Evolutionary conservation across 1,140 invertebrate genomes (phyloP).

Genomic region (Meloidogyne floridensis): DNA sequence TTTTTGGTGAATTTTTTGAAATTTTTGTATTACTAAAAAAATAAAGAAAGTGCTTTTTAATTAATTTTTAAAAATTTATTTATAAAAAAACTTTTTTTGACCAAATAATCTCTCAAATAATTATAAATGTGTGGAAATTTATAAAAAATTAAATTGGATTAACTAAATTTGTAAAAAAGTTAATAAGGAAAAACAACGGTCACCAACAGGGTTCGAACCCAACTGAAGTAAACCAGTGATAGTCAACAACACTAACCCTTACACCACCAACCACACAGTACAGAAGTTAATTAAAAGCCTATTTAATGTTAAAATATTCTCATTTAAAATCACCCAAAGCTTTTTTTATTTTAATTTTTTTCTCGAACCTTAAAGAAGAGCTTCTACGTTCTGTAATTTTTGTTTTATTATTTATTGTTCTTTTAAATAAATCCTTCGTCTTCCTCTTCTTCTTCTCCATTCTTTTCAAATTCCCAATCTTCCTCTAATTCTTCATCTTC

Average conservation of each 20-base stretch:
- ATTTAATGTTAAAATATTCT: too few species aligned
- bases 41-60: too few species aligned
- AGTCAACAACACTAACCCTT: too few species aligned
- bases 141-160: too few species aligned
- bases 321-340: neutral
- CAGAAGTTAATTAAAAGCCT: too few species aligned
- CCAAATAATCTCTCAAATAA: neutral
- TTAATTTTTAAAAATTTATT: neutral
- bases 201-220: too few species aligned
- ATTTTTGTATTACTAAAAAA: conserved; percentile 1
- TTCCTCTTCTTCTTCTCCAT: neutral
- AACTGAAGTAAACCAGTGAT: too few species aligned
- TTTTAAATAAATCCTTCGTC: too few species aligned
- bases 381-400: conserved; percentile 8
- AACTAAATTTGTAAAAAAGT: too few species aligned
- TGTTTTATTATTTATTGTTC: neutral
- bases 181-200: too few species aligned
- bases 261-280: too few species aligned
- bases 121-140: neutral
- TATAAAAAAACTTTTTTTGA: too few species aligned
- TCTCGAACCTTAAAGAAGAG: neutral
- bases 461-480: neutral
- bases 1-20: conserved; percentile 14
- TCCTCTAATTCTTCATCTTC: neutral
- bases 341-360: neutral